Base-by-base conservation (phyloP, 2,797 vertebrate species). In the Coendou prehensilis region DNA sequence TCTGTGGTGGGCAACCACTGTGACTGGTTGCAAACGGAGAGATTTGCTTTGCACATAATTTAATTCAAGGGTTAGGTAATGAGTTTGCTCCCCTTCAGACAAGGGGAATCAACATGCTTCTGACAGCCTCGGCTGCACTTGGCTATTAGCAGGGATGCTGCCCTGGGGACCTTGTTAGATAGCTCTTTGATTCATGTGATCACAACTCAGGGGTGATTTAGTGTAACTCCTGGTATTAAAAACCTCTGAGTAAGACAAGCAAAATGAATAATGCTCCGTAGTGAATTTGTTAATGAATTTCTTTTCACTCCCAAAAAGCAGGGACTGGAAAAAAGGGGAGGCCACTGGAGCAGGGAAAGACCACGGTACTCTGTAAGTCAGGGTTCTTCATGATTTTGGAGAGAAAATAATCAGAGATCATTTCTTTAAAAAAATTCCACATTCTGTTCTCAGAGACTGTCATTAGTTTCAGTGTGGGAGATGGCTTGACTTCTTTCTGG, bases 11-110 rank as follows among this genome's bases (percentile, higher is more conserved):
- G 94, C 54, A 67, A 87, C 91, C 13, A 6, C 89, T 47, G 92
- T 30, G 37, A 56, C 71, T 79, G 92, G 61, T 33, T 92, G 90
- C 83, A 93, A 93, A 89, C 57, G 83, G 89, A 97, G 95, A 92
- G 69, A 93, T 96, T 94, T 92, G 95, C 96, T 96, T 94, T 81
- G 96, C 92, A 92, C 89, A 47, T 97, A 91, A 97, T 97, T 97
- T 96, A 97, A 98, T 94, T 87, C 85, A 83, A 89, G 91, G 54
- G 82, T 96, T 96, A 88, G 93, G 82, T 97, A 95, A 97, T 93
- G 95, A 92, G 96, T 73, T 88, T 92, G 93, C 91, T 96, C 73
- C 69, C 86, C 54, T 30, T 95, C 63, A 81, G 79, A 85, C 2
- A 0, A 76, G 20, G 69, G 67, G 78, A 93, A 80, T 71, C 76